A percentile compares a stretch with the other conserved stretches of the same genome.
phyloP scores from a whole-genome alignment of 2,888 invertebrate species.

The Bombylius discolor region DNA sequence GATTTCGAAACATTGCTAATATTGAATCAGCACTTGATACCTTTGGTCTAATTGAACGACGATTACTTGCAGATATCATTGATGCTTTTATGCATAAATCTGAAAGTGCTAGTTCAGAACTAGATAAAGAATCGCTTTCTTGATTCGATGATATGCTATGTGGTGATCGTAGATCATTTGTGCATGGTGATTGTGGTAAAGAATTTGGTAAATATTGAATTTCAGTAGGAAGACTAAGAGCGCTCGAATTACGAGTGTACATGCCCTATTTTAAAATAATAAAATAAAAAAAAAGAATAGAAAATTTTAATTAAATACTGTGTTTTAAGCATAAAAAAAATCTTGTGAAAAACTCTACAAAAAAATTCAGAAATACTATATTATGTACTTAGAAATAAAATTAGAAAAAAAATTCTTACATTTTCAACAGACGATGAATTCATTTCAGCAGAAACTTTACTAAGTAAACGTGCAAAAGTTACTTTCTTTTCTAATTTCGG shows the following conservation, averaged over 20 bases:
- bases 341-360: neutral
- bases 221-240: slow-evolving; percentile 28
- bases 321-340: neutral
- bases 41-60: slow-evolving; percentile 35
- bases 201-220: slow-evolving; percentile 35
- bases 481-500: slow-evolving; percentile 66
- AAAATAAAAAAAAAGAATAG: neutral
- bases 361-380: neutral
- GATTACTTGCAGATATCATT: neutral
- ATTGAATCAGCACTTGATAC: slow-evolving; percentile 69
- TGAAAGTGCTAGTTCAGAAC: slow-evolving; percentile 52
- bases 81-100: slow-evolving; percentile 45
- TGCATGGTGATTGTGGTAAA: slow-evolving; percentile 50
- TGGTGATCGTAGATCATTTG: slow-evolving; percentile 46
- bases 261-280: neutral
- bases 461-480: slow-evolving; percentile 59
- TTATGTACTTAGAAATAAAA: neutral
- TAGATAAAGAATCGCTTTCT: slow-evolving; percentile 64
- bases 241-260: slow-evolving; percentile 24
- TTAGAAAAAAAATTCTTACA: slow-evolving; percentile 21
- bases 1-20: slow-evolving; percentile 63
- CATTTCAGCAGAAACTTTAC: slow-evolving; percentile 66
- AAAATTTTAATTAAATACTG: neutral
- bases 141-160: slow-evolving; percentile 63
- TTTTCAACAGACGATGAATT: slow-evolving; percentile 56